Conservation (phyloP, 2,113 vertebrate species). For the Strix aluco region DNA sequence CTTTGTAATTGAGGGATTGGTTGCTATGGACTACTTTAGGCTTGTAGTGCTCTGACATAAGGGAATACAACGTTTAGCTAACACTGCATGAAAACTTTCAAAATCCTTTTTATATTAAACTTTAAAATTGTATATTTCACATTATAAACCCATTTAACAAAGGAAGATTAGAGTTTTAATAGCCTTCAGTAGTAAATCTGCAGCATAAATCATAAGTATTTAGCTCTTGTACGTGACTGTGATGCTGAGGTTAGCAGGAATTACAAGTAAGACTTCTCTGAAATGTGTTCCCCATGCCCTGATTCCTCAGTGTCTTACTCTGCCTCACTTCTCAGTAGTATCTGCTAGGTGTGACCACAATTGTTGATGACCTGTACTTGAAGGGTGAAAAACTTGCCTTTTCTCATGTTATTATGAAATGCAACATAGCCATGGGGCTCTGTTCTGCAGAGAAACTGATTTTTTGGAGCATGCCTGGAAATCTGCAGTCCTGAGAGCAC, state of each 20-base stretch:
- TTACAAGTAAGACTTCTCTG: neutral
- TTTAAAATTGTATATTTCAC: neutral
- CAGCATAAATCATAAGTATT: neutral
- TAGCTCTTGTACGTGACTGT: neutral
- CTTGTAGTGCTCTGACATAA: neutral
- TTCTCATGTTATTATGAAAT: neutral
- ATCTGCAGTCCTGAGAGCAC: neutral
- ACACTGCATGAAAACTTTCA: neutral
- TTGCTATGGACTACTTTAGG: neutral
- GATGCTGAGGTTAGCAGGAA: neutral
- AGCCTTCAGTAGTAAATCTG: neutral
- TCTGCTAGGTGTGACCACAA: neutral
- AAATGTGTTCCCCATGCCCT: rapidly evolving
- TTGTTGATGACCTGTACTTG: neutral
- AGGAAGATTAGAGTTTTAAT: neutral
- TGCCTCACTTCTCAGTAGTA: neutral
- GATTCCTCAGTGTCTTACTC: neutral
- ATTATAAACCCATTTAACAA: neutral
- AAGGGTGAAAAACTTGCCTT: neutral
- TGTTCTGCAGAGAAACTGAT: neutral
- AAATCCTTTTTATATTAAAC: neutral
- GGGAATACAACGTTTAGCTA: neutral
- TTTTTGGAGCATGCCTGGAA: neutral
- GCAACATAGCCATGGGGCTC: neutral
- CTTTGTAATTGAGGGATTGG: neutral